Evolutionary conservation across 2,797 vertebrate genomes (phyloP).

Genomic region (Alca torda): DNA sequence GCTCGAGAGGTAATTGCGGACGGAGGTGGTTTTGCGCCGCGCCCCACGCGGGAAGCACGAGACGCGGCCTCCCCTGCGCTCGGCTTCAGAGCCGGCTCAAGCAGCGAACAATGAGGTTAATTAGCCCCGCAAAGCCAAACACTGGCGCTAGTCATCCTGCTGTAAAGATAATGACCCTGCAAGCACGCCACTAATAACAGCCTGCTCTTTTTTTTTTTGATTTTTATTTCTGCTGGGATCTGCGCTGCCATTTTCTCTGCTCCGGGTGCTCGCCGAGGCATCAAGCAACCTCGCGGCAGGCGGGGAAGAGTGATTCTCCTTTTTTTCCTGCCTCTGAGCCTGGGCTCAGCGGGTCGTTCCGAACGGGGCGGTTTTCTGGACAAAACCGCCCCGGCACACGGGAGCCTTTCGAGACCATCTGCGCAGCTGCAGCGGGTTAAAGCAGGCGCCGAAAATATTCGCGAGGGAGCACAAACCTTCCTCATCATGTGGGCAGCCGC

Average conservation of each 20-base stretch:
- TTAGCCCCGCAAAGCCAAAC: not conserved
- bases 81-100: not conserved
- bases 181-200: not conserved
- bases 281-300: not conserved
- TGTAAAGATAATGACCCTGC: not conserved
- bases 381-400: not conserved
- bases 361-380: not conserved
- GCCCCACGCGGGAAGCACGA: not conserved
- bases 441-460: rapidly evolving
- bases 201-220: too few relatives aligned
- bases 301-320: not conserved
- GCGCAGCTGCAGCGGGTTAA: not conserved
- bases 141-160: not conserved
- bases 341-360: not conserved
- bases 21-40: rapidly evolving
- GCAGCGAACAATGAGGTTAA: not conserved
- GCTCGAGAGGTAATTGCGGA: not conserved
- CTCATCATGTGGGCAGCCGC: constrained; percentile 96
- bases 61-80: not conserved
- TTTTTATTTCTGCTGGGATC: too few relatives aligned
- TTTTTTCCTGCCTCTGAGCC: not conserved
- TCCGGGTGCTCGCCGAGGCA: not conserved
- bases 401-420: too few relatives aligned
- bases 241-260: not conserved
- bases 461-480: constrained; percentile 78